Evolutionary conservation across 1,140 invertebrate genomes (phyloP).

Genomic region (Drosophila kepulauana): DNA sequence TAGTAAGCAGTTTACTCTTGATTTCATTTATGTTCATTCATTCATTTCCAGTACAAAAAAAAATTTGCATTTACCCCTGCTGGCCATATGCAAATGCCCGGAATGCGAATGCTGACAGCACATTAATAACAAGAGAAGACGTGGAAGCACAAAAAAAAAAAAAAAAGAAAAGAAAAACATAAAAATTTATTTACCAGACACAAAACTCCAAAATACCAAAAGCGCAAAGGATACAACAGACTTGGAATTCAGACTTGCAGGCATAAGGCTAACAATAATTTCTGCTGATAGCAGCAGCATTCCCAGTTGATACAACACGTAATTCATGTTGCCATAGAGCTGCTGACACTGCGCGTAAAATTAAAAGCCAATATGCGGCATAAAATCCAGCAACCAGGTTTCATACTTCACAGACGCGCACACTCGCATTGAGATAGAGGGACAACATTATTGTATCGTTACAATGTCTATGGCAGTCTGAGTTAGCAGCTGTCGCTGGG

Average conservation of each 20-base stretch:
- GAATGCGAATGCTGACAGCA: slow-evolving; percentile 31
- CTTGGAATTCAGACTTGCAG: slow-evolving; percentile 29
- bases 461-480: slow-evolving; percentile 34
- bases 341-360: slow-evolving; percentile 75
- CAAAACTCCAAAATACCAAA: slow-evolving; percentile 3
- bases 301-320: slow-evolving; percentile 16
- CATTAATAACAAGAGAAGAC: slow-evolving; percentile 38
- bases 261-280: slow-evolving; percentile 39
- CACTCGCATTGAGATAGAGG: slow-evolving; percentile 1
- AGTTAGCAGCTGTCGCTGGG: neutral
- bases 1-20: slow-evolving; percentile 30
- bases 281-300: slow-evolving; percentile 49
- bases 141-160: neutral
- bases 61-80: slow-evolving; percentile 29
- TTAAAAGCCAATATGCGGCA: slow-evolving; percentile 79
- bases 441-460: slow-evolving; percentile 60
- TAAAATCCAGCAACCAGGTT: slow-evolving; percentile 71
- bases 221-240: neutral
- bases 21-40: slow-evolving; percentile 39
- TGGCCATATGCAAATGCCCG: slow-evolving; percentile 30
- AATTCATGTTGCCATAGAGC: slow-evolving; percentile 30
- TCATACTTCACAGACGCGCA: slow-evolving; percentile 31
- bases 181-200: slow-evolving; percentile 46
- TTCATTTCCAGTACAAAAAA: slow-evolving; percentile 1
- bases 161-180: slow-evolving; percentile 14